These are phyloP conservation scores for Dreissena rostriformis DNA, from an alignment of 1,140 invertebrate species.

Conservation along the genomic window DNA sequence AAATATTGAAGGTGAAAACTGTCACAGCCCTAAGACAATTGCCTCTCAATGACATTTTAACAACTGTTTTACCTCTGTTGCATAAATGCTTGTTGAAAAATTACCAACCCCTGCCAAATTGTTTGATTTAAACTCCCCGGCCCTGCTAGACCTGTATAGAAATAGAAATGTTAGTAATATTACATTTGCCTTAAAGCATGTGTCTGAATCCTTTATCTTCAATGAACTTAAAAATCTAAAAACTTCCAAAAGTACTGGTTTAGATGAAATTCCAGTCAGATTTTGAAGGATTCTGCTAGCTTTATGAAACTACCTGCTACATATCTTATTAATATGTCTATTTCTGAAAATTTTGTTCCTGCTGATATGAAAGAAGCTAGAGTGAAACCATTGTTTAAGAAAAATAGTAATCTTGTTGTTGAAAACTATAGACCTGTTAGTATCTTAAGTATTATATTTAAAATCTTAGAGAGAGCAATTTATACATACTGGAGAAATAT, in stretches of 20 bases:
- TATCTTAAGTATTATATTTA: too few species aligned
- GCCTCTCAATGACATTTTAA: conserved; percentile 27
- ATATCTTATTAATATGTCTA: conserved; percentile 16
- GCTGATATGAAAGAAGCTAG: conserved; percentile 14
- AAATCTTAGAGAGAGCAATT: too few species aligned
- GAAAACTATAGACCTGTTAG: too few species aligned
- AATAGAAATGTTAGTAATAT: too few species aligned
- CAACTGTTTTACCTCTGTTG: conserved; percentile 5
- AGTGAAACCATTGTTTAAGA: conserved; percentile 1
- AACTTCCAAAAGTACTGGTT: conserved; percentile 13
- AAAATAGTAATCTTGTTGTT: too few species aligned
- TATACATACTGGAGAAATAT: too few species aligned
- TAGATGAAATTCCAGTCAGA: conserved; percentile 3
- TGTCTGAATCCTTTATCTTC: background rate
- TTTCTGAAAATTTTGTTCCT: conserved; percentile 10
- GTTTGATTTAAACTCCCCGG: background rate
- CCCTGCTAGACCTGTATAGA: background rate
- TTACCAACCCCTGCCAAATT: background rate
- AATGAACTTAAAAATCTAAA: conserved; percentile 2
- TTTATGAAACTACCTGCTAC: conserved; percentile 16
- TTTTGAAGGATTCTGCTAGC: background rate
- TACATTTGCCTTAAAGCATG: too few species aligned
- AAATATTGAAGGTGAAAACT: conserved; percentile 14
- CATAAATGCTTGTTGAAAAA: conserved; percentile 10
- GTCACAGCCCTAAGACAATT: conserved; percentile 4